These are phyloP conservation scores for Sycophila texana DNA, from an alignment of 2,888 invertebrate species.

Conservation along the genomic window DNA sequence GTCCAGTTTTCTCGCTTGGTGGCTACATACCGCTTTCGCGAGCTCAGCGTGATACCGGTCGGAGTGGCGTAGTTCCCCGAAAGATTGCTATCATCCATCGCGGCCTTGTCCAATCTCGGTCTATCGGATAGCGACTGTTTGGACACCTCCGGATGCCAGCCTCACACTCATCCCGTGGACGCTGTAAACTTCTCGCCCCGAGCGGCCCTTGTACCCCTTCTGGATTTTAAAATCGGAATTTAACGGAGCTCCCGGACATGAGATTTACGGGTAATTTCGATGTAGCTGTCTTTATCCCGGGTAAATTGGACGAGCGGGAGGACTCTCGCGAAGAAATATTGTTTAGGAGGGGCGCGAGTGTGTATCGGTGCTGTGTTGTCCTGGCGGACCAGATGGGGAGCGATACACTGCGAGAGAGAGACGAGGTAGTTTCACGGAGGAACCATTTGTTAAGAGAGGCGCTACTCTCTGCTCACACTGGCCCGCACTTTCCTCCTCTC, in stretches of 20 bases:
- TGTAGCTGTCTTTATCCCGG: constrained; percentile 1
- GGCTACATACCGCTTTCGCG: constrained; percentile 48
- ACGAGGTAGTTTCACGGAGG: constrained; percentile 58
- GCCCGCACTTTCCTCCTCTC: constrained; percentile 21
- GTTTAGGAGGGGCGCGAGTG: constrained; percentile 17
- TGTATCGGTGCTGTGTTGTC: background rate
- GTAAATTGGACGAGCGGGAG: constrained; percentile 27
- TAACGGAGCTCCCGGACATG: background rate
- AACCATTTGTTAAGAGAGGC: constrained; percentile 61
- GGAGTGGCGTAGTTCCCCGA: no score
- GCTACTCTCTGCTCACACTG: constrained; percentile 19
- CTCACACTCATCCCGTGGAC: background rate
- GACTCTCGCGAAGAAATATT: constrained; percentile 41
- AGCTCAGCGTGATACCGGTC: constrained; percentile 8
- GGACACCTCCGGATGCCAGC: background rate
- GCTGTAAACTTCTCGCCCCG: background rate
- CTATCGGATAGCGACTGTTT: background rate
- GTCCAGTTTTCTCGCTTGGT: constrained; percentile 12
- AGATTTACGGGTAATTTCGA: constrained; percentile 40
- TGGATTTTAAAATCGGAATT: constrained; percentile 38
- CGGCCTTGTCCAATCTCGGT: background rate
- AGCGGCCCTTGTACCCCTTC: background rate
- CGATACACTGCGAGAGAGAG: constrained; percentile 1
- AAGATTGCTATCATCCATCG: constrained; percentile 11
- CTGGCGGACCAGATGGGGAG: background rate